phyloP scores from a whole-genome alignment of 2,797 vertebrate species.

The Cyclura pinguis region DNA sequence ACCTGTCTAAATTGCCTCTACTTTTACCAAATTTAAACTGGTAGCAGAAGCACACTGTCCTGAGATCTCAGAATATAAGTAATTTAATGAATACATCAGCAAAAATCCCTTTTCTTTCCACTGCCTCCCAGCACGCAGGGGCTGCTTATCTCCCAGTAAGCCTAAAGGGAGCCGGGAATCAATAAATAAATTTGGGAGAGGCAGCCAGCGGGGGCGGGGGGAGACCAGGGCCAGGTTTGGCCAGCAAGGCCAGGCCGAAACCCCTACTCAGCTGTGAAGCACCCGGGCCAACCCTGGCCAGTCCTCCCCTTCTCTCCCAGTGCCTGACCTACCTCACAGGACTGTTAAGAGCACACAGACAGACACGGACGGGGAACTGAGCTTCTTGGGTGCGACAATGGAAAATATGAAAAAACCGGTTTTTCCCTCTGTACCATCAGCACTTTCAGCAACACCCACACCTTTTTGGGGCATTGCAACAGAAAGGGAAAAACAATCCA shows the following conservation, averaged over 20 bases:
- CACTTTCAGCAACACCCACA: no score
- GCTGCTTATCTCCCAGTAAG: background rate
- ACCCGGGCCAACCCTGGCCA: background rate
- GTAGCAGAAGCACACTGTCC: background rate
- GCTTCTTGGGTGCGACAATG: background rate
- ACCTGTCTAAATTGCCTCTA: no score
- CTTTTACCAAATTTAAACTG: no score
- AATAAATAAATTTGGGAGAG: no score
- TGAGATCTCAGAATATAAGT: background rate
- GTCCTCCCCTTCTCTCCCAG: no score
- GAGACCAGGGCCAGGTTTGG: background rate
- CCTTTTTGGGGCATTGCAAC: background rate
- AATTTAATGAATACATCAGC: no score
- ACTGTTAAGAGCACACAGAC: no score
- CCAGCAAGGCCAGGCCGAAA: background rate
- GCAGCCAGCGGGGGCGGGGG: no score
- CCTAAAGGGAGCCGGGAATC: background rate
- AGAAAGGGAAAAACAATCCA: background rate
- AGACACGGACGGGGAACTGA: background rate
- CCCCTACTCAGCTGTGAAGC: background rate
- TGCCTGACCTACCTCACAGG: no score
- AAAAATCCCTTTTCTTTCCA: background rate
- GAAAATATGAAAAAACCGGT: background rate
- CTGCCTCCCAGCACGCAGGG: background rate
- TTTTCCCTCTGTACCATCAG: background rate